Evolutionary conservation across 1,140 invertebrate species (phyloP), one percentile per base, ranked within the genome.

Genomic region (Aphelenchoides besseyi): DNA sequence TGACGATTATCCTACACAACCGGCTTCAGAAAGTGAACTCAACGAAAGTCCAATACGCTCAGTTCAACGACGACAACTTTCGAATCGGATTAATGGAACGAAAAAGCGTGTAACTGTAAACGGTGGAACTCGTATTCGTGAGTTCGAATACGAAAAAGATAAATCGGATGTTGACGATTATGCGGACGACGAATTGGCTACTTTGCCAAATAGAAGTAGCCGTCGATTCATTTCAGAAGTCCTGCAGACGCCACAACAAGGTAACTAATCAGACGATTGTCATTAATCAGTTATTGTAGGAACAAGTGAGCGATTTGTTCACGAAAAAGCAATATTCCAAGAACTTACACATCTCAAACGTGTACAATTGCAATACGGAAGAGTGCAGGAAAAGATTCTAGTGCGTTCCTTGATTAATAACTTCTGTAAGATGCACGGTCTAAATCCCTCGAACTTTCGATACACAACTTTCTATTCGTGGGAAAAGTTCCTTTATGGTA

Each of bases 331-430:
- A 79, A 92, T 97, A 77, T 96, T 97, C 86, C 92, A 95, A 80
- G 92, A 96, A 84, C 86, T 97, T 64, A 89, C 95, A 79, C 93
- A 96, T 85, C 85, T 97, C 26, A 97, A 97, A 85, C 88, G 92
- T 68, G 87, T 94, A 63, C 94, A 96, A 86, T 95, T 96, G 71
- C 89, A 92, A 77, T 91, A 92, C 61, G 91, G 91, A 18, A 90
- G 91, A 86, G 88, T 91, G 3, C 94, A 94, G 79, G 94, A 96
- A 86, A 89, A 91, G 28, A 89, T 95, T 55, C 85, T 95, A 12
- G 92, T 95, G 0, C 95, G 94, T 85, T 88, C 93, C 75, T 86
- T 91, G 67, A 87, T 89, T 29, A 91, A 93, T 69, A 89, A 90
- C 69, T 93, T 92, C 79, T 90, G 91, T 75, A 90, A 90, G 82